These are phyloP conservation scores for Addax nasomaculatus DNA, from an alignment of 2,113 vertebrate species.

Conservation along the genomic window DNA sequence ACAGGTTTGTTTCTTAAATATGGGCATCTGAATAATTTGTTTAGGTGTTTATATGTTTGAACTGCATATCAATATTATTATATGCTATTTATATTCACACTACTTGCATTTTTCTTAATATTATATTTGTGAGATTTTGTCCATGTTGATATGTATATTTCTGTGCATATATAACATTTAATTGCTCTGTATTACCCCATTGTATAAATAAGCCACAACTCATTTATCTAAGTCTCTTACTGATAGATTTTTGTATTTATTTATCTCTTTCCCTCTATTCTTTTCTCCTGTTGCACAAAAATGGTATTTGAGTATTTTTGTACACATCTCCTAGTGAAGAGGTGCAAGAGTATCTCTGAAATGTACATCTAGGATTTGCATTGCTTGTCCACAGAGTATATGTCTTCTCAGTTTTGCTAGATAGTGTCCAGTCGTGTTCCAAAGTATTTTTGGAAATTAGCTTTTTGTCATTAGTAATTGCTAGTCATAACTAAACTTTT, in stretches of 20 bases:
- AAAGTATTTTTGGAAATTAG: neutral
- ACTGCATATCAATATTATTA: neutral
- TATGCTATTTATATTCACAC: neutral
- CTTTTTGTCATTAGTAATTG: neutral
- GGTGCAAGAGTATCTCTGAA: neutral
- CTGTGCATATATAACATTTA: neutral
- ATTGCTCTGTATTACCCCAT: neutral
- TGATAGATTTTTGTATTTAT: neutral
- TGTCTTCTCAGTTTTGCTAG: neutral
- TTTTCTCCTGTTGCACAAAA: neutral
- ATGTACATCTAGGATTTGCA: neutral
- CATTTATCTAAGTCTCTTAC: neutral
- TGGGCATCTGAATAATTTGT: neutral
- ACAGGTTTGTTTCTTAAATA: neutral
- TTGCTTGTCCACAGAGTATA: neutral
- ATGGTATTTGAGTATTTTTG: neutral
- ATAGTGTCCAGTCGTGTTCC: neutral
- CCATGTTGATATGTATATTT: neutral
- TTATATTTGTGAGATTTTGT: neutral
- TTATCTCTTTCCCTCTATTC: neutral
- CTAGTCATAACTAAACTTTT: neutral
- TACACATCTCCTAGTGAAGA: neutral
- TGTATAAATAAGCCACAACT: neutral
- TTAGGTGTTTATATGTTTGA: neutral
- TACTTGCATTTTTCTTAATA: neutral